Conservation (phyloP, 2,113 vertebrate species). For the Esox niger region DNA sequence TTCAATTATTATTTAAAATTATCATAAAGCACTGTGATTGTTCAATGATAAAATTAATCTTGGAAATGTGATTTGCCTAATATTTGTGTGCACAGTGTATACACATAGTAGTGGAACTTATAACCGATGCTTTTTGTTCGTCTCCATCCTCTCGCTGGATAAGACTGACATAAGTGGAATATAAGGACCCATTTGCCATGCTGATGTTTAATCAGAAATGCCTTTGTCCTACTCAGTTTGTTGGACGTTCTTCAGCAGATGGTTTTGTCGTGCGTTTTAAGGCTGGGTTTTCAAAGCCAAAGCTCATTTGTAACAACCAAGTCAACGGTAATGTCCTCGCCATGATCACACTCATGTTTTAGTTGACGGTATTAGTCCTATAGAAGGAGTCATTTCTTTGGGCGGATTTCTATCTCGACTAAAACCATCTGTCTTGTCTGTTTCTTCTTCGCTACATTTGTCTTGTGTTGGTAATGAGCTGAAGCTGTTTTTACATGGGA, state of each 20-base stretch:
- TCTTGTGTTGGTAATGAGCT: constrained; percentile 2
- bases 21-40: too few relatives aligned
- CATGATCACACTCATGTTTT: neutral
- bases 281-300: neutral
- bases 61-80: too few relatives aligned
- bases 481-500: constrained; percentile 22
- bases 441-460: neutral
- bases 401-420: neutral
- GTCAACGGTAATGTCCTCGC: neutral
- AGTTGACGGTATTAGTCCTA: neutral
- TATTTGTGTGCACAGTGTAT: too few relatives aligned
- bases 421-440: neutral
- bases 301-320: neutral
- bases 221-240: neutral
- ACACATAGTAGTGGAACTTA: too few relatives aligned
- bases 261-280: neutral
- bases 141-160: neutral
- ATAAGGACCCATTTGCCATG: neutral
- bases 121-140: neutral
- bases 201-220: neutral
- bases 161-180: neutral
- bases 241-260: neutral
- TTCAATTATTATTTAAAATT: too few relatives aligned
- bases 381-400: neutral
- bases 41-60: too few relatives aligned